Percentiles rank a stretch among this genome's conserved stretches.
Conservation (phyloP, 2,888 invertebrate genomes). For the Pollenia angustigena region DNA sequence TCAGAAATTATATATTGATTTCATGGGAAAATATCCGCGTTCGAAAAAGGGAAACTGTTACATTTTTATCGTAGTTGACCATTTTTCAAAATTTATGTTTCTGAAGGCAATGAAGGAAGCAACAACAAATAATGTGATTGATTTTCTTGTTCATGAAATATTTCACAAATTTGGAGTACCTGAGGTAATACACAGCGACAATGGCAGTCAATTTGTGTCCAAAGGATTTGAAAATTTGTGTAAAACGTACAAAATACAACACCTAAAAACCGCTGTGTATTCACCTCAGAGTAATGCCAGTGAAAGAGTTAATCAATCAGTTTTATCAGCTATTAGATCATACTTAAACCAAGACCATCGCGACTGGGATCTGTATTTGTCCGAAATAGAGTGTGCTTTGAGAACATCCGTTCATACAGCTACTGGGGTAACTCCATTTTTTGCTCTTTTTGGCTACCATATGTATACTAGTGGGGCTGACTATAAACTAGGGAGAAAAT, state of each 20-base stretch:
- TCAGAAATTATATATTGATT: no score
- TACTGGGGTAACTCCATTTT: no score
- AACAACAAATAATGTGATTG: no score
- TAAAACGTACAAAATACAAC: no score
- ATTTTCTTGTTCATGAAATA: neutral
- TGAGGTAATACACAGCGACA: neutral
- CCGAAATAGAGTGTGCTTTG: neutral
- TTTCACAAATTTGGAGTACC: conserved; percentile 1
- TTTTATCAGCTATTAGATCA: neutral
- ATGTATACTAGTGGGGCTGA: no score
- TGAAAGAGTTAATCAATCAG: conserved; percentile 4
- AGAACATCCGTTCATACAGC: neutral
- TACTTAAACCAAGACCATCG: conserved; percentile 2
- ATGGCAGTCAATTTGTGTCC: neutral
- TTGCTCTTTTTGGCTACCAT: no score
- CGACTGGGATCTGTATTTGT: neutral
- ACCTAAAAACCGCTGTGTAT: neutral
- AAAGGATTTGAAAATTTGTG: neutral
- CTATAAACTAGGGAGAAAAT: no score
- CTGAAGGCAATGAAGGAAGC: no score
- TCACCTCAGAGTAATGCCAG: neutral
- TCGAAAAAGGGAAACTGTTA: no score
- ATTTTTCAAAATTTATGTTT: no score
- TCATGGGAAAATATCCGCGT: no score
- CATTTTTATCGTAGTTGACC: no score